Conservation (phyloP, 2,113 vertebrate genomes). For the Cottus gobio region DNA sequence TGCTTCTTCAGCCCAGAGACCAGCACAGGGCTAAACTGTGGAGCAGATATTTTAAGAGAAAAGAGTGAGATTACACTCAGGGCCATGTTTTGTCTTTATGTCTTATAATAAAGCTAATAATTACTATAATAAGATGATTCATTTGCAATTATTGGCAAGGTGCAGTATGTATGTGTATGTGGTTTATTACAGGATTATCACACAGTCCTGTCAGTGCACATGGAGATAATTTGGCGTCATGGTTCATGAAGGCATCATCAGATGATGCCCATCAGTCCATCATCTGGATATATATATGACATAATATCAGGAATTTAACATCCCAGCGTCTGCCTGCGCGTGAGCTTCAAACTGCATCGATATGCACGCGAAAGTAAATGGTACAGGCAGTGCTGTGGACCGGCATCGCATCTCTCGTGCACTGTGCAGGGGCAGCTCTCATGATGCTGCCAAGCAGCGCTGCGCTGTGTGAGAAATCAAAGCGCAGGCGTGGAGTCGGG, state of each 20-base stretch:
- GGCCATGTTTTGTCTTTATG: not conserved
- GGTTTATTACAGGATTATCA: not conserved
- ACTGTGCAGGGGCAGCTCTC: slow-evolving; percentile 52
- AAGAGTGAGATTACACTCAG: not conserved
- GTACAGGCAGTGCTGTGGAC: slow-evolving; percentile 12
- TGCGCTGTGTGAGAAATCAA: slow-evolving; percentile 76
- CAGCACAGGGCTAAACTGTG: not conserved
- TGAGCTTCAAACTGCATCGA: slow-evolving; percentile 2
- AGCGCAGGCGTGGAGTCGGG: slow-evolving; percentile 81
- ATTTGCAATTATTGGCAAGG: not conserved
- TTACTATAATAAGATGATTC: not conserved
- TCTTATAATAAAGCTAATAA: not conserved
- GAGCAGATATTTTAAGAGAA: slow-evolving; percentile 2
- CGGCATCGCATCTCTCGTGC: slow-evolving; percentile 38
- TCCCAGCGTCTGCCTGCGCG: not conserved
- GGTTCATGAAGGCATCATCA: not conserved
- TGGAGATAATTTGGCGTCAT: not conserved
- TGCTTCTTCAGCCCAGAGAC: slow-evolving; percentile 12
- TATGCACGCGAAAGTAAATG: slow-evolving; percentile 19
- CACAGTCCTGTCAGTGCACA: not conserved
- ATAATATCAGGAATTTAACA: not conserved
- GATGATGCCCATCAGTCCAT: not conserved
- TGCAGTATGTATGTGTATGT: not conserved
- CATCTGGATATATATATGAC: too few species aligned
- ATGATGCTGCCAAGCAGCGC: slow-evolving; percentile 69